Evolutionary conservation across 2,113 vertebrate genomes (phyloP).

Genomic region (Hyla sarda): DNA sequence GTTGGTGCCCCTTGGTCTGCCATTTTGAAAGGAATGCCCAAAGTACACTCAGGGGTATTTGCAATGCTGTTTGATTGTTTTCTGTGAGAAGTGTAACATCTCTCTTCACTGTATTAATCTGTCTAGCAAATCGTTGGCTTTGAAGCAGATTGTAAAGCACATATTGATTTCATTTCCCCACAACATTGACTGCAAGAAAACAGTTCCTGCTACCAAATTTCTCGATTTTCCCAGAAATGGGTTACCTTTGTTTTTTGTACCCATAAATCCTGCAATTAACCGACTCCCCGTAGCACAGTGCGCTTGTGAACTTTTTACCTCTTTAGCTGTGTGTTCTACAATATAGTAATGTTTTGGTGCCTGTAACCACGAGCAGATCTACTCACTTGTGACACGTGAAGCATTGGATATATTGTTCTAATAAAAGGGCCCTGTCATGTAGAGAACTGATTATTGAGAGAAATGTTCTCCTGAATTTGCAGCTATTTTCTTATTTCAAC

Average conservation of each 20-base stretch:
- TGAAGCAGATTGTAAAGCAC: constrained; percentile 31
- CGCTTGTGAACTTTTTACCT: constrained; percentile 58
- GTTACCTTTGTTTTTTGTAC: constrained; percentile 56
- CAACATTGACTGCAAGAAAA: constrained; percentile 27
- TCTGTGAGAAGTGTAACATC: not conserved
- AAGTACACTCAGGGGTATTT: not conserved
- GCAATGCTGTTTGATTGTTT: not conserved
- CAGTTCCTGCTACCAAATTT: constrained; percentile 57
- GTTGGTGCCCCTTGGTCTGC: too few species aligned
- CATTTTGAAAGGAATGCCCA: not conserved
- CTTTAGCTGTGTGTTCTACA: constrained; percentile 34
- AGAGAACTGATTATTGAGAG: not conserved
- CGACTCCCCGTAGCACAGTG: constrained; percentile 33
- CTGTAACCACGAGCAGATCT: constrained; percentile 42
- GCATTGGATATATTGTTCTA: constrained; percentile 11
- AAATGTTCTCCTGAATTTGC: not conserved
- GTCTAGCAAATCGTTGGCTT: constrained; percentile 17
- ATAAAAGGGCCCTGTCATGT: constrained; percentile 1
- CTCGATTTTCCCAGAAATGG: constrained; percentile 56
- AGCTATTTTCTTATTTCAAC: not conserved
- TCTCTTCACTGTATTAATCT: constrained; percentile 17
- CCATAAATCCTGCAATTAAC: constrained; percentile 59
- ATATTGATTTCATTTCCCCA: constrained; percentile 56
- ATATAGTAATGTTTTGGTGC: constrained; percentile 36
- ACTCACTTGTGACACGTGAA: constrained; percentile 5